These are phyloP conservation scores for Magallana angulata DNA, from an alignment of 1,140 invertebrate genomes.

Conservation along the genomic window DNA sequence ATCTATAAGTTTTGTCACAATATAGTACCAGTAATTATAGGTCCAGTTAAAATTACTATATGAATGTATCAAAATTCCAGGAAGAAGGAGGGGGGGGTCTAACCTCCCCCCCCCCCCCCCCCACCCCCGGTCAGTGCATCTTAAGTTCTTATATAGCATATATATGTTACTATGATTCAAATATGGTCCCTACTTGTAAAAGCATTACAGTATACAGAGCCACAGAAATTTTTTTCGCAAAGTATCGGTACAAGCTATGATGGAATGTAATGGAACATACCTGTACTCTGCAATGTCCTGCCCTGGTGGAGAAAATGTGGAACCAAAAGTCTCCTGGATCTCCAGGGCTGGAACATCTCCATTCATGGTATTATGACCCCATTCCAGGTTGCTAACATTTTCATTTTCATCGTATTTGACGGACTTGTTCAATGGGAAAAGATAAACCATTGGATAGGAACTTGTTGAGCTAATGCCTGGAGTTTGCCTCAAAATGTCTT, in stretches of 20 bases:
- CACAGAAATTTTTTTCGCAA: too few species aligned
- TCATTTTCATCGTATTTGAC: not conserved
- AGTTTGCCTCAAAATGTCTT: not conserved
- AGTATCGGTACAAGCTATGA: too few species aligned
- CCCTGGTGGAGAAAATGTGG: not conserved
- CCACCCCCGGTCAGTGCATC: too few species aligned
- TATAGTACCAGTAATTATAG: too few species aligned
- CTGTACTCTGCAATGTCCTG: not conserved
- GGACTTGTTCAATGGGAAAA: not conserved
- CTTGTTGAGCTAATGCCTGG: not conserved
- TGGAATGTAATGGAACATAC: not conserved
- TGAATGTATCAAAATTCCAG: too few species aligned
- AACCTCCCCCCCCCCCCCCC: too few species aligned
- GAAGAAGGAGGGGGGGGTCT: too few species aligned
- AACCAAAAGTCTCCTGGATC: not conserved
- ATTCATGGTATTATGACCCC: not conserved
- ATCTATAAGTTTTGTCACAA: not conserved
- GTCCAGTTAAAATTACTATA: too few species aligned
- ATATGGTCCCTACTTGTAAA: not conserved
- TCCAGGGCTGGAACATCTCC: not conserved
- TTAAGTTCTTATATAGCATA: too few species aligned
- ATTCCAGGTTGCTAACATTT: not conserved
- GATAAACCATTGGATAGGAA: not conserved
- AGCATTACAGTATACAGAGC: too few species aligned
- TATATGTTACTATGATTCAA: too few species aligned